A percentile compares a stretch with the other conserved stretches of the same genome.
phyloP scores from a whole-genome alignment of 2,113 vertebrate species.

The Sylvilagus bachmani region DNA sequence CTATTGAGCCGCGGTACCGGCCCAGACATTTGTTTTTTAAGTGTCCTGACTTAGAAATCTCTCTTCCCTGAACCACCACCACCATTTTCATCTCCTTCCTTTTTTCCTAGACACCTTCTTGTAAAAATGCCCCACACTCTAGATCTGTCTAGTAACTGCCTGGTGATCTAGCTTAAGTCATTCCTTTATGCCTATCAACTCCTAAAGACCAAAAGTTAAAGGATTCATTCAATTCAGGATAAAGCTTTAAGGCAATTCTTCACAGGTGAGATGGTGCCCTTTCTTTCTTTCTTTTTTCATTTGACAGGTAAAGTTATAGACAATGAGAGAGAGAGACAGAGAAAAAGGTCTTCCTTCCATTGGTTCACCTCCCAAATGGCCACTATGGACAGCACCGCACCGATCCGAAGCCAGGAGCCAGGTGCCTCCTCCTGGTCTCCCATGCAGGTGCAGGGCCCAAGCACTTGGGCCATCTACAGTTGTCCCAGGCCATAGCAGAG shows the following conservation, averaged over 20 bases:
- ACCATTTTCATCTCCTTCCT: background rate
- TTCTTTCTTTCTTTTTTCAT: too few species aligned
- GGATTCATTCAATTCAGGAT: background rate
- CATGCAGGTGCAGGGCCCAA: too few species aligned
- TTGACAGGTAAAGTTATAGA: too few species aligned
- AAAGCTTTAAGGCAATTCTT: background rate
- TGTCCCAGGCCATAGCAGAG: too few species aligned
- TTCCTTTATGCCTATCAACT: background rate
- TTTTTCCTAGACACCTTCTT: background rate
- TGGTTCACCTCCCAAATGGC: too few species aligned
- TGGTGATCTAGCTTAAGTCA: background rate
- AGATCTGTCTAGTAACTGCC: background rate
- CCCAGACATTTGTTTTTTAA: background rate
- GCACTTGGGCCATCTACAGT: too few species aligned
- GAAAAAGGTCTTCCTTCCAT: too few species aligned
- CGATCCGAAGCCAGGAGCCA: too few species aligned
- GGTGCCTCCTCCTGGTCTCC: too few species aligned
- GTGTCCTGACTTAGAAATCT: background rate
- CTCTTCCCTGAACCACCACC: background rate
- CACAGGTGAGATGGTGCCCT: background rate
- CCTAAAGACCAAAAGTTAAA: background rate
- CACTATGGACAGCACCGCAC: too few species aligned
- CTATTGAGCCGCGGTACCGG: too few species aligned
- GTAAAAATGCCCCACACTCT: background rate
- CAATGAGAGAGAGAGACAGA: too few species aligned